Conservation (phyloP, 2,113 vertebrate species). For the Pedionomus torquatus region DNA sequence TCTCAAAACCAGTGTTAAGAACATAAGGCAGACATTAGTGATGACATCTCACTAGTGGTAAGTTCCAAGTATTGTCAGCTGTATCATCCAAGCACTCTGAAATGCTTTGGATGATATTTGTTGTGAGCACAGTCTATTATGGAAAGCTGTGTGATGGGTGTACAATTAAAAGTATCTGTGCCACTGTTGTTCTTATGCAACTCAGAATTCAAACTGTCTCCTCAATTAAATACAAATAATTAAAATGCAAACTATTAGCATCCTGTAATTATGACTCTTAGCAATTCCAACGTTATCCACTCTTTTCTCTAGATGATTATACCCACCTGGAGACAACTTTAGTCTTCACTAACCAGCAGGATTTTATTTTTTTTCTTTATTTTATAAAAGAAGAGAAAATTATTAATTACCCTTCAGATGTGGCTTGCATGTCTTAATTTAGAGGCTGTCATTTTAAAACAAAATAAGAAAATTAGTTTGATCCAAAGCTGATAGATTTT, state of each 20-base stretch:
- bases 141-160: not conserved
- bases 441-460: not conserved
- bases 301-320: not conserved
- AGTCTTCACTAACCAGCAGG: not conserved
- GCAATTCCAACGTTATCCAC: not conserved
- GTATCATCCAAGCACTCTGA: not conserved
- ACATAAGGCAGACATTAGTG: not conserved
- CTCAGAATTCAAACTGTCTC: not conserved
- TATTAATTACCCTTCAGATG: not conserved
- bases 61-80: not conserved
- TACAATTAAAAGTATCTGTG: not conserved
- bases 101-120: not conserved
- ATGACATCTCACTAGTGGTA: not conserved
- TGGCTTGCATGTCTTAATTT: not conserved
- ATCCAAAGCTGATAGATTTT: not conserved
- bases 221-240: not conserved
- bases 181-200: not conserved
- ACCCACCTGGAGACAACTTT: not conserved
- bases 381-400: not conserved
- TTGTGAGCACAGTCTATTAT: not conserved
- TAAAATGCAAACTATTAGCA: slow-evolving; percentile 11
- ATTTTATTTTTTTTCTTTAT: not conserved
- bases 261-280: slow-evolving; percentile 15
- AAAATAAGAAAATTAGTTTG: not conserved
- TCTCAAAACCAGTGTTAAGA: not conserved